A percentile compares a stretch with the other conserved stretches of the same genome.
These are phyloP conservation scores for Blera fallax DNA, from an alignment of 2,888 invertebrate species.

Conservation along the genomic window DNA sequence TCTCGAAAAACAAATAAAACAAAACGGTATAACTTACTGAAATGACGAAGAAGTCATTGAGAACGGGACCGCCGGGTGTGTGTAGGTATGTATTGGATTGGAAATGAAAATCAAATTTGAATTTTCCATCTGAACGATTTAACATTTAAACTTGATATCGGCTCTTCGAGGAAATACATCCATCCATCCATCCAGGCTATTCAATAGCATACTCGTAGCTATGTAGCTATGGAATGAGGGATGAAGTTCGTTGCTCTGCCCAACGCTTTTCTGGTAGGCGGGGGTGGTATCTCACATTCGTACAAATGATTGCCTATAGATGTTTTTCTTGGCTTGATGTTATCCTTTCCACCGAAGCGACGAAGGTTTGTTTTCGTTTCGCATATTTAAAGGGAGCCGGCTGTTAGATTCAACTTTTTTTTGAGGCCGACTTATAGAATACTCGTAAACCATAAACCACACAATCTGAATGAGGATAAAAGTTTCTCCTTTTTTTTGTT, in stretches of 20 bases:
- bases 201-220: neutral
- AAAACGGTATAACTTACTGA: conserved; percentile 17
- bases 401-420: neutral
- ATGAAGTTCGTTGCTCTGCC: neutral
- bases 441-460: conserved; percentile 38
- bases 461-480: conserved; percentile 44
- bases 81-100: neutral
- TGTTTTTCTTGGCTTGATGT: conserved; percentile 26
- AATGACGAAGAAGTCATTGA: conserved; percentile 12
- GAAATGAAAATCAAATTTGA: conserved; percentile 65
- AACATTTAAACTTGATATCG: conserved; percentile 48
- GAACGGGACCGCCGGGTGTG: neutral
- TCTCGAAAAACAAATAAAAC: conserved; percentile 32
- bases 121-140: conserved; percentile 61
- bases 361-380: neutral
- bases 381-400: neutral
- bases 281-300: neutral
- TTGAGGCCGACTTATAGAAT: conserved; percentile 3
- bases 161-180: conserved; percentile 8
- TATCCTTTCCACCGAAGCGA: conserved; percentile 12
- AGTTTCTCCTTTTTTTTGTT: conserved; percentile 1
- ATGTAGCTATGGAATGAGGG: neutral
- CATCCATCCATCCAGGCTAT: neutral
- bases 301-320: conserved; percentile 24
- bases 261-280: neutral